A percentile compares a stretch with the other conserved stretches of the same genome.
phyloP scores from a whole-genome alignment of 2,888 invertebrate species.

The Plebejus melissa region DNA sequence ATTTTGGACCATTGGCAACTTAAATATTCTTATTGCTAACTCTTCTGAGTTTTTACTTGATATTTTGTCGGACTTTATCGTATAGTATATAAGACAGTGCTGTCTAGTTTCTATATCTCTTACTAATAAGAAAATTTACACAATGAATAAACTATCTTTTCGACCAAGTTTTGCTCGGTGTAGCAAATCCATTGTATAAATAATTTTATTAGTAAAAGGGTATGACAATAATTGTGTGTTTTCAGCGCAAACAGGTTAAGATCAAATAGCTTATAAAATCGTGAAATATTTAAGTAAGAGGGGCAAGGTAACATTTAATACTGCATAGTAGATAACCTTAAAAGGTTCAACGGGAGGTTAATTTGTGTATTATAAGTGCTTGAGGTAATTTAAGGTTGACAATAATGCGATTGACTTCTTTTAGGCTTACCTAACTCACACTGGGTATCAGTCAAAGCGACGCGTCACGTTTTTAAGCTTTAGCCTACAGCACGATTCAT shows the following conservation, averaged over 20 bases:
- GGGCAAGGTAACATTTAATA: constrained; percentile 7
- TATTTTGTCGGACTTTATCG: no score
- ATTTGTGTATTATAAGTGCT: neutral
- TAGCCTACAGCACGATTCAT: no score
- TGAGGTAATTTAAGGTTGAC: neutral
- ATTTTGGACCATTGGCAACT: neutral
- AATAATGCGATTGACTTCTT: neutral
- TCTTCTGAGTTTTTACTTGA: no score
- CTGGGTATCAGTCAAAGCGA: no score
- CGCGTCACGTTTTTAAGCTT: no score
- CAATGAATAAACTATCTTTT: no score
- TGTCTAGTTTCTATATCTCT: no score
- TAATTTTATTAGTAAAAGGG: neutral
- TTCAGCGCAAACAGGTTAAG: neutral
- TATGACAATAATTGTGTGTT: neutral
- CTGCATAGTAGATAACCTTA: neutral
- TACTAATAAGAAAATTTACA: no score
- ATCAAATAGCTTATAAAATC: neutral
- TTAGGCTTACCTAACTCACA: neutral
- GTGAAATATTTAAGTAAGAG: neutral
- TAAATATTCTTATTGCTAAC: neutral
- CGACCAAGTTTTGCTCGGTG: no score
- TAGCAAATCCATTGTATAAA: neutral
- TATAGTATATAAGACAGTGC: no score
- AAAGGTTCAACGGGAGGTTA: neutral